phyloP scores from a whole-genome alignment of 2,113 vertebrate species.

The Struthidea cinerea region DNA sequence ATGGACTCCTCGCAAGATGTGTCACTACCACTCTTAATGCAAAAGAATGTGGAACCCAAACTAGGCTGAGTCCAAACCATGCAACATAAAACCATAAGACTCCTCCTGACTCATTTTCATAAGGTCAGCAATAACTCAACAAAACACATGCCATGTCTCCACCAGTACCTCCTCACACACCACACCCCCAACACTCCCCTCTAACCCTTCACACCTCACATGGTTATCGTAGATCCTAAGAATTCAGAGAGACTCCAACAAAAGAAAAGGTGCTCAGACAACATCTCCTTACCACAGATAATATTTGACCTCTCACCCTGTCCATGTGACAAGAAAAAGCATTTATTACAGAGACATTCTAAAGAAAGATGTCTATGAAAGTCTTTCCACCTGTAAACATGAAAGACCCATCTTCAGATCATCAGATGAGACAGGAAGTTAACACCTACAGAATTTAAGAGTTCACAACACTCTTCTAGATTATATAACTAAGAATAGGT shows the following conservation, averaged over 20 bases:
- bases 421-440: accelerated
- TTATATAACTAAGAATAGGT: not conserved
- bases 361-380: not conserved
- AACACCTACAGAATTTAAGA: not conserved
- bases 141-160: not conserved
- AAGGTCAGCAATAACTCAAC: too few species aligned
- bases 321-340: not conserved
- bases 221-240: accelerated
- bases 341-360: accelerated
- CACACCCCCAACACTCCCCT: accelerated
- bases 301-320: not conserved
- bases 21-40: too few species aligned
- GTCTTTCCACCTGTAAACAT: too few species aligned
- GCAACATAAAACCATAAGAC: accelerated
- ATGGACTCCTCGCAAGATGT: not conserved
- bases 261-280: not conserved
- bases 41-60: not conserved
- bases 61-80: not conserved
- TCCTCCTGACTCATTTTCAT: not conserved
- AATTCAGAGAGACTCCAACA: accelerated
- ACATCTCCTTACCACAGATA: not conserved
- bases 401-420: not conserved
- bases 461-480: not conserved
- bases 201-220: accelerated
- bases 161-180: not conserved